Evolutionary conservation across 2,797 vertebrate species (phyloP), one percentile per base, ranked within the genome.

Genomic region (Morus bassanus): DNA sequence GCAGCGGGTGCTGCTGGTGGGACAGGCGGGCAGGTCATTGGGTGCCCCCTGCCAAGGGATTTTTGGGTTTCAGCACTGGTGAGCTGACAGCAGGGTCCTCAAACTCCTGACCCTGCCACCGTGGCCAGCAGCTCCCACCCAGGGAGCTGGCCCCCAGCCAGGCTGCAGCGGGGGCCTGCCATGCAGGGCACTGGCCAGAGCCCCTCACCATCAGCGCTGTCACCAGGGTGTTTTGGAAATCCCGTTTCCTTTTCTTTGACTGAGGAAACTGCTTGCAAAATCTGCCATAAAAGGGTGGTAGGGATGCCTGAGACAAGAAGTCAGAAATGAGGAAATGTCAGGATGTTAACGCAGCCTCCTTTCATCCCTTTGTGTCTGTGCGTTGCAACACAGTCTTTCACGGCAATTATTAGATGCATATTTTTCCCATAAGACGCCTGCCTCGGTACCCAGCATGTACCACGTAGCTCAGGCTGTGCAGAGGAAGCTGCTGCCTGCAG

Each of bases 331-430:
- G 89, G 91, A 83, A 85, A 64, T 54, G 81, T 94, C 81, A 68
- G 85, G 95, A 85, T 48, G 87, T 81, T 60, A 21, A 89, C 0
- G 61, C 82, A 96, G 94, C 64, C 92, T 89, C 75, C 77, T 95
- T 95, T 95, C 87, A 95, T 96, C 95, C 89, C 75, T 95, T 91
- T 95, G 95, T 93, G 92, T 75, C 87, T 93, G 81, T 35, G 95
- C 81, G 1, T 83, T 39, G 68, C 94, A 77, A 93, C 46, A 43
- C 45, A 61, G 75, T 46, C 93, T 93, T 89, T 57, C 89, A 69
- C 25, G 2, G 89, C 85, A 73, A 61, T 89, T 80, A 94, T 81
- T 81, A 76, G 72, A 88, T 84, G 69, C 6, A 12, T 18, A 17
- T 82, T 93, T 88, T 91, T 70, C 91, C 93, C 91, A 72, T 35